These are phyloP conservation scores for Ennomos fuscantarius DNA, from an alignment of 2,888 invertebrate genomes.

Conservation along the genomic window DNA sequence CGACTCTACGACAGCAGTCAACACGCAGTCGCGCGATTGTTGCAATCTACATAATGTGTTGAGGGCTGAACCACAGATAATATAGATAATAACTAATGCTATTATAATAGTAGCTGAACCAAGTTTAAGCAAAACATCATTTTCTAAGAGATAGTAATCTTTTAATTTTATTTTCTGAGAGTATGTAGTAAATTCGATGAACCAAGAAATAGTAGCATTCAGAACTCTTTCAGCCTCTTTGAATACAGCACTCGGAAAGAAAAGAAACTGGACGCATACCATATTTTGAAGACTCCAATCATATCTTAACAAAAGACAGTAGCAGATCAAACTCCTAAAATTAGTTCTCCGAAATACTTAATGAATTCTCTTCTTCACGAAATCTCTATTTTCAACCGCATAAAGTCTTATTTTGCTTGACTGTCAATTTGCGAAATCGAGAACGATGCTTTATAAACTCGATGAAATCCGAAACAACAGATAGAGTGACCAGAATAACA, in stretches of 20 bases:
- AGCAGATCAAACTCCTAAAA: constrained; percentile 51
- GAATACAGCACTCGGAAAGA: neutral
- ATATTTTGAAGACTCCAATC: neutral
- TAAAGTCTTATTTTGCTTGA: constrained; percentile 7
- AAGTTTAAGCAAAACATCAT: too few species aligned
- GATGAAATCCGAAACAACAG: constrained; percentile 64
- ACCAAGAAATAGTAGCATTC: too few species aligned
- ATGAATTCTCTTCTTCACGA: neutral
- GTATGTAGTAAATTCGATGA: too few species aligned
- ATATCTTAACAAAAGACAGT: constrained; percentile 54
- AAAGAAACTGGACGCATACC: neutral
- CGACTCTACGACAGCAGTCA: too few species aligned
- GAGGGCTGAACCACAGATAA: too few species aligned
- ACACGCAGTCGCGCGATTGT: too few species aligned
- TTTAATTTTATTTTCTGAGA: too few species aligned
- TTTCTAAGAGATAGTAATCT: too few species aligned
- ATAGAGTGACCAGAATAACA: constrained; percentile 46
- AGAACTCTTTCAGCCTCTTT: too few species aligned
- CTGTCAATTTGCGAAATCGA: constrained; percentile 53
- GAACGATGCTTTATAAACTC: constrained; percentile 45
- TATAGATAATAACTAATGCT: too few species aligned
- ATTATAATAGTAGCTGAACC: too few species aligned
- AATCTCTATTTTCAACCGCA: neutral
- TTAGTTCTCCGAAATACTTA: constrained; percentile 2
- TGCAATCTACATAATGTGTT: too few species aligned